These are phyloP conservation scores for Phrynosoma blainvillii DNA, from an alignment of 2,113 vertebrate species.

Conservation along the genomic window DNA sequence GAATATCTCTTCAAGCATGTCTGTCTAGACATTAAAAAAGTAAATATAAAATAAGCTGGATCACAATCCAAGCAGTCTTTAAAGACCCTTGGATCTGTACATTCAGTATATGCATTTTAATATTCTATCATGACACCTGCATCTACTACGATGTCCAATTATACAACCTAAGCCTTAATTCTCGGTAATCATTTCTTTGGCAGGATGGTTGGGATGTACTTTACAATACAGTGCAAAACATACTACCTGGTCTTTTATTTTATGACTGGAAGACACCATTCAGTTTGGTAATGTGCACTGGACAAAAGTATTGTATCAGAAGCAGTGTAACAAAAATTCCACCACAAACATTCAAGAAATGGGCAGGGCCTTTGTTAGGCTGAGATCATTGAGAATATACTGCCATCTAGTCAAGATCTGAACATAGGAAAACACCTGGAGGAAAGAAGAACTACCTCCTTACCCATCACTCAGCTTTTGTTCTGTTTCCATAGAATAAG, in stretches of 20 bases:
- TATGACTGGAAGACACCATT: not conserved
- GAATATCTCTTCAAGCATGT: not conserved
- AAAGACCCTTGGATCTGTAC: not conserved
- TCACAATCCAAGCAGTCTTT: not conserved
- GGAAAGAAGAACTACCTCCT: not conserved
- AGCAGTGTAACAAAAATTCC: not conserved
- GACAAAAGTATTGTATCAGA: not conserved
- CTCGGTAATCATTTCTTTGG: not conserved
- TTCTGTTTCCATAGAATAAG: not conserved
- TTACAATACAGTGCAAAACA: not conserved
- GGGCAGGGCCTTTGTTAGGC: not conserved
- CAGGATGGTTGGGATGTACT: too few species aligned
- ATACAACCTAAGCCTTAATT: not conserved
- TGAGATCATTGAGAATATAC: not conserved
- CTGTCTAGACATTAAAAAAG: not conserved
- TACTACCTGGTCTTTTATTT: too few species aligned
- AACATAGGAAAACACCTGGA: not conserved
- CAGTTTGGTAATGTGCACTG: not conserved
- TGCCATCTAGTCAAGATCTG: not conserved
- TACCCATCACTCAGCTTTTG: not conserved
- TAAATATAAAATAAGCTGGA: not conserved
- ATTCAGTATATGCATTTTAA: not conserved
- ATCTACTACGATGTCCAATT: not conserved
- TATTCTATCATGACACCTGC: not conserved
- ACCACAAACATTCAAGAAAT: not conserved